Base-by-base conservation (phyloP, 2,113 vertebrate genomes). In the Caranx ignobilis region DNA sequence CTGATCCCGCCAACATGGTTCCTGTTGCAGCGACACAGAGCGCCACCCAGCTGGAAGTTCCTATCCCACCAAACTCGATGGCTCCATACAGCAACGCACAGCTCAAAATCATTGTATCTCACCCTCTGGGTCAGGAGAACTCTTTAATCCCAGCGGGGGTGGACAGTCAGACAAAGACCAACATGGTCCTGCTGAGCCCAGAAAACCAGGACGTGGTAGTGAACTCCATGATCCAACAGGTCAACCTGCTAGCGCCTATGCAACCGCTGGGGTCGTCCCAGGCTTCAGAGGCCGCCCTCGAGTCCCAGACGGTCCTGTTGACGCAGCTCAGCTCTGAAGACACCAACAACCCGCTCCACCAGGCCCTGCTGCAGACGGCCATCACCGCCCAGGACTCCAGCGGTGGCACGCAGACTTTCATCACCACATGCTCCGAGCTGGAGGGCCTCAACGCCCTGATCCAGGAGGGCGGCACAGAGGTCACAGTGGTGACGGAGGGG, bases 381-480 rank as follows among this genome's bases (percentile, higher is more conserved):
- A 90, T 94, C 2, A 85, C 83, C 0, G 18, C 90, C 61, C 96
- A 93, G 5, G 68, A 89, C 91, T 2, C 93, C 91, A 19, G 90
- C 93, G 68, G 87, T 60, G 55, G 3, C 80, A 55, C 88, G 0
- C 94, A 94, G 81, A 94, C 97, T 0, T 97, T 98, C 81, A 96
- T 98, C 89, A 94, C 96, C 16, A 54, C 95, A 68, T 99, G 98
- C 89, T 94, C 98, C 0, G 97, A 99, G 71, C 94, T 99, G 19
- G 97, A 99, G 71, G 96, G 97, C 65, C 95, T 99, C 34, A 97
- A 95, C 43, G 96, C 96, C 1, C 72, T 99, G 79, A 98, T 99
- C 71, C 97, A 98, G 78, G 97, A 97, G 61, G 97, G 97, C 0
- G 93, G 96, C 0, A 84, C 96, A 0, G 97, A 98, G 65, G 97